A percentile compares a stretch with the other conserved stretches of the same genome.
Conservation (phyloP, 2,113 vertebrate genomes). For the Eolophus roseicapilla region DNA sequence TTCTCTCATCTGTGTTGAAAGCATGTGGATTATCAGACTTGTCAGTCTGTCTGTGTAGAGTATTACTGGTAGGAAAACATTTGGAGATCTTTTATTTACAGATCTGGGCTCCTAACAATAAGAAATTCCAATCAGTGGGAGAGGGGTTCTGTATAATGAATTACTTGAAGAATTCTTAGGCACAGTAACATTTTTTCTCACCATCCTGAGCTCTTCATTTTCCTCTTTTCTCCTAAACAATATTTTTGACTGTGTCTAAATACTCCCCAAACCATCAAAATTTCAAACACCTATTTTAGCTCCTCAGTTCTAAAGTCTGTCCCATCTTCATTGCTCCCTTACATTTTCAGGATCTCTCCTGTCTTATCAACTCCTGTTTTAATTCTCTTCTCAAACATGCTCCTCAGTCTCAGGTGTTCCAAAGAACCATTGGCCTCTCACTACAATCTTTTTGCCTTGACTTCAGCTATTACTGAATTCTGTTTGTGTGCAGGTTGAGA, state of each 20-base stretch:
- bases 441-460: background rate
- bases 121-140: background rate
- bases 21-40: background rate
- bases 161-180: background rate
- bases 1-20: background rate
- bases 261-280: background rate
- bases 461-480: background rate
- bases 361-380: background rate
- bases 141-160: background rate
- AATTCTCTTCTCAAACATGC: background rate
- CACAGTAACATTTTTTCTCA: background rate
- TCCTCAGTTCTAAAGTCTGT: background rate
- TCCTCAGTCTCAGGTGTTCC: background rate
- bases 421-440: background rate
- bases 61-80: background rate
- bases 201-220: background rate
- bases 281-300: background rate
- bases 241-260: background rate
- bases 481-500: rapidly evolving
- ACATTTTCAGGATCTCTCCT: background rate
- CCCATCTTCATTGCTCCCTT: background rate
- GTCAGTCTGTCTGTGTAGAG: background rate
- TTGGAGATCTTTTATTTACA: background rate
- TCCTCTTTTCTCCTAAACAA: background rate
- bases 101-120: background rate